Conservation (phyloP, 2,797 vertebrate genomes). For the Clangula hyemalis region DNA sequence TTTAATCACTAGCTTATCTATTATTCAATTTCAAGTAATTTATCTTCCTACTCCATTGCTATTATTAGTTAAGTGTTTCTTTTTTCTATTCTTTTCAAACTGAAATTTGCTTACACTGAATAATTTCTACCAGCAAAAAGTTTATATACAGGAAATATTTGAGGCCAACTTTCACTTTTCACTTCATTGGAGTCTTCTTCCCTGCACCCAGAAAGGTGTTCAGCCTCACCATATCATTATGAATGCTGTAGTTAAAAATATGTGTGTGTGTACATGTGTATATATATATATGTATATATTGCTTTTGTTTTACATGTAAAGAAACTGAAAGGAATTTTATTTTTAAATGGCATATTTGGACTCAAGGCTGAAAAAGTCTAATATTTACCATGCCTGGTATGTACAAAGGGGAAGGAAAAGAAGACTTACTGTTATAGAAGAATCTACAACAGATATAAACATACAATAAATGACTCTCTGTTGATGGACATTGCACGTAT, state of each 20-base stretch:
- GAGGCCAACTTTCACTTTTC: conserved; percentile 1
- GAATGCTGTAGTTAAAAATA: neutral
- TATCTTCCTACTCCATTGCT: conserved; percentile 31
- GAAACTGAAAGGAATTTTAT: neutral
- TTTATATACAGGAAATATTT: conserved; percentile 9
- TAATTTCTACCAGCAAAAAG: conserved; percentile 44
- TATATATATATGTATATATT: neutral
- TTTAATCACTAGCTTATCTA: conserved; percentile 22
- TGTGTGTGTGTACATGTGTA: neutral
- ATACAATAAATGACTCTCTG: neutral
- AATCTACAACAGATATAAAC: neutral
- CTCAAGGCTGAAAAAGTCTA: neutral
- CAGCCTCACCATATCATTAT: neutral
- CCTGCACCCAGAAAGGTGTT: neutral
- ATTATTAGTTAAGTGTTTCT: conserved; percentile 37
- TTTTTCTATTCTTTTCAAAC: conserved; percentile 44
- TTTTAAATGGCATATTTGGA: neutral
- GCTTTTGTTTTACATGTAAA: neutral
- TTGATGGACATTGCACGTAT: neutral
- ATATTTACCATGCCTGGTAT: neutral
- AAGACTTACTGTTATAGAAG: neutral
- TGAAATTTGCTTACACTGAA: conserved; percentile 52
- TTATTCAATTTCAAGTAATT: conserved; percentile 36
- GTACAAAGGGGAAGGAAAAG: neutral
- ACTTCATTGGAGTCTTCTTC: neutral